These are phyloP conservation scores for Halichoeres trimaculatus DNA, from an alignment of 2,113 vertebrate species.

Conservation along the genomic window DNA sequence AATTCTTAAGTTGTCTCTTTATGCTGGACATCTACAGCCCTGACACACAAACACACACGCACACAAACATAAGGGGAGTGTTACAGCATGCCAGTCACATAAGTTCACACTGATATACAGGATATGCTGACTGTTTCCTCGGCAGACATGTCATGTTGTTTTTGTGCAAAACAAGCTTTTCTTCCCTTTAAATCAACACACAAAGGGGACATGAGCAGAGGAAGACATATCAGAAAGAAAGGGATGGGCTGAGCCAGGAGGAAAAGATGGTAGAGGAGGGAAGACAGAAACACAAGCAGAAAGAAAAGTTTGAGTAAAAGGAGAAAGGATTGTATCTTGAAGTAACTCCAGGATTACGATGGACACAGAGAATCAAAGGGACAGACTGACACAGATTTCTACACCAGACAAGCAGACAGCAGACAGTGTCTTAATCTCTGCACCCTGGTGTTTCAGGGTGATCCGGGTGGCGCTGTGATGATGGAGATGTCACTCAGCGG, in stretches of 20 bases:
- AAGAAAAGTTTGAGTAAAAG: not conserved
- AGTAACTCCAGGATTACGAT: not conserved
- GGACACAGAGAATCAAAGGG: not conserved
- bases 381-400: constrained; percentile 10
- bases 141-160: not conserved
- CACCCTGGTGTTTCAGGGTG: constrained; percentile 20
- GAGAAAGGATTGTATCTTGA: not conserved
- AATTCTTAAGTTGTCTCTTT: constrained; percentile 28
- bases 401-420: constrained; percentile 3
- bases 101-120: constrained; percentile 5
- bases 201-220: not conserved
- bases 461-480: constrained; percentile 7
- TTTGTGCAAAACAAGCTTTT: not conserved
- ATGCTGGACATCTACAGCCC: constrained; percentile 7
- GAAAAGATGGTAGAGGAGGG: not conserved
- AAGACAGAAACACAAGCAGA: not conserved
- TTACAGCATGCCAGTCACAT: constrained; percentile 2
- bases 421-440: not conserved
- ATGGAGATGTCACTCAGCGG: constrained; percentile 71
- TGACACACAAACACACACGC: not conserved
- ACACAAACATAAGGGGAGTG: not conserved
- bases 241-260: not conserved
- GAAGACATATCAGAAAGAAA: not conserved
- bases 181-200: constrained; percentile 10
- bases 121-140: constrained; percentile 17